Percentiles rank a stretch among this genome's conserved stretches.
These are phyloP conservation scores for Xanthia icteritia DNA, from an alignment of 2,888 invertebrate species.

Conservation along the genomic window DNA sequence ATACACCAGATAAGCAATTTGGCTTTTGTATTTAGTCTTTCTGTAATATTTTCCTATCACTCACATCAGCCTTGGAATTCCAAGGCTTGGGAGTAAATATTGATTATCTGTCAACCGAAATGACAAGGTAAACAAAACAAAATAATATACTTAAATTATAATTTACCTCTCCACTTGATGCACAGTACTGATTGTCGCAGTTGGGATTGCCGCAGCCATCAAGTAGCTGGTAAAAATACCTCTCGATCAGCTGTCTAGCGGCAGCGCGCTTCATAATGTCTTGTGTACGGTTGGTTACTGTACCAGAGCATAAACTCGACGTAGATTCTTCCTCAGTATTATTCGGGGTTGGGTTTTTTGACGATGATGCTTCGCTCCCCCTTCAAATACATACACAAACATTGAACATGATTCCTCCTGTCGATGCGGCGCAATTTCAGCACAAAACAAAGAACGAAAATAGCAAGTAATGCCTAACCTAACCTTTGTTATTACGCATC, in stretches of 20 bases:
- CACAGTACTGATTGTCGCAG: conserved; percentile 96
- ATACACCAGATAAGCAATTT: neutral
- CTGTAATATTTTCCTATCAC: neutral
- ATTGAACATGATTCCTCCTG: conserved; percentile 54
- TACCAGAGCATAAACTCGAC: conserved; percentile 81
- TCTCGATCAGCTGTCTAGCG: conserved; percentile 96
- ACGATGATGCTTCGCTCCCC: conserved; percentile 90
- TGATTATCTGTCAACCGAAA: conserved; percentile 20
- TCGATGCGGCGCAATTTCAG: conserved; percentile 57
- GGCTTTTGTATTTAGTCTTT: neutral
- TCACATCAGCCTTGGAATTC: neutral
- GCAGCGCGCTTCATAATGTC: conserved; percentile 94
- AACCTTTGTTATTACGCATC: conserved; percentile 77
- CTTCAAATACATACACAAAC: conserved; percentile 69
- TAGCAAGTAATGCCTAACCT: conserved; percentile 87
- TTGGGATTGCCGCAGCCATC: conserved; percentile 97
- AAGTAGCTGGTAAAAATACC: conserved; percentile 97
- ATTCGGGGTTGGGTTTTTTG: conserved; percentile 83
- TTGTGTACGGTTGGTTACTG: conserved; percentile 80
- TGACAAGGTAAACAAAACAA: conserved; percentile 41
- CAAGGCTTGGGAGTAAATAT: conserved; percentile 5
- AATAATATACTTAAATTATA: neutral
- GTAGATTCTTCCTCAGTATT: conserved; percentile 77
- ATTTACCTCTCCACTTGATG: conserved; percentile 95
- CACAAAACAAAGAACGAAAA: conserved; percentile 86